phyloP scores from a whole-genome alignment of 30 jellyfish, hydroid and myxozoan genomes.

The Aurelia coerulea region DNA sequence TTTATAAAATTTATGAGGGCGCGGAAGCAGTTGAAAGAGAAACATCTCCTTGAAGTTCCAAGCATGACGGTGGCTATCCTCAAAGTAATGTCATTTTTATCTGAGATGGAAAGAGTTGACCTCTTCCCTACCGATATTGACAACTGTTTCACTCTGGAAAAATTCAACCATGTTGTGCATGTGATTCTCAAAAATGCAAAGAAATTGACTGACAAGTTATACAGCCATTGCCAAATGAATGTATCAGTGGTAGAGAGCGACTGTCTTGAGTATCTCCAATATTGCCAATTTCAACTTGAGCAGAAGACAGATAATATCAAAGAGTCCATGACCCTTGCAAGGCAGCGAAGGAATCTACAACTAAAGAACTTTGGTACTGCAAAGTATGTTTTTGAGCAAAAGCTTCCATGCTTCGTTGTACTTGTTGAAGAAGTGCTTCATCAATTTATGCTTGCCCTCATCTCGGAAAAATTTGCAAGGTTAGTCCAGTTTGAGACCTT shows the following conservation, averaged over 20 bases:
- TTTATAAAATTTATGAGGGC: slow-evolving; percentile 48
- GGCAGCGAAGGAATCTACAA: slow-evolving; percentile 61
- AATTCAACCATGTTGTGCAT: slow-evolving; percentile 31
- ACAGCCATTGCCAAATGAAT: slow-evolving; percentile 54
- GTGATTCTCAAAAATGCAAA: slow-evolving; percentile 31
- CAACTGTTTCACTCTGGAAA: slow-evolving; percentile 24
- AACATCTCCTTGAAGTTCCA: slow-evolving; percentile 72
- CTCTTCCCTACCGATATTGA: slow-evolving; percentile 61
- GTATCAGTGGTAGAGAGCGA: slow-evolving; percentile 46
- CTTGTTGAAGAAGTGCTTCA: slow-evolving; percentile 50
- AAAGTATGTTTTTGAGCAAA: slow-evolving; percentile 14
- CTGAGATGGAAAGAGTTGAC: slow-evolving; percentile 47
- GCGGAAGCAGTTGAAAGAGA: slow-evolving; percentile 26
- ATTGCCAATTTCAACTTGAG: slow-evolving; percentile 56
- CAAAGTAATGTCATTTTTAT: slow-evolving; percentile 56
- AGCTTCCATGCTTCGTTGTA: slow-evolving; percentile 50
- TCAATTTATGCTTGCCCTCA: slow-evolving; percentile 38
- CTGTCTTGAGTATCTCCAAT: slow-evolving; percentile 53
- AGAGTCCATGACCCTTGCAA: slow-evolving; percentile 84
- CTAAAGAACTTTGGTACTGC: slow-evolving; percentile 58
- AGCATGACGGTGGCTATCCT: slow-evolving; percentile 49
- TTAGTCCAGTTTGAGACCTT: background rate
- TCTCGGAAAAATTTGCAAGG: slow-evolving; percentile 20
- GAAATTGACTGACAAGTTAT: slow-evolving; percentile 34
- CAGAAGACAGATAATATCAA: slow-evolving; percentile 66